Base-by-base conservation (phyloP, 30 jellyfish, hydroid and myxozoan species). In the Aurelia aurita region DNA sequence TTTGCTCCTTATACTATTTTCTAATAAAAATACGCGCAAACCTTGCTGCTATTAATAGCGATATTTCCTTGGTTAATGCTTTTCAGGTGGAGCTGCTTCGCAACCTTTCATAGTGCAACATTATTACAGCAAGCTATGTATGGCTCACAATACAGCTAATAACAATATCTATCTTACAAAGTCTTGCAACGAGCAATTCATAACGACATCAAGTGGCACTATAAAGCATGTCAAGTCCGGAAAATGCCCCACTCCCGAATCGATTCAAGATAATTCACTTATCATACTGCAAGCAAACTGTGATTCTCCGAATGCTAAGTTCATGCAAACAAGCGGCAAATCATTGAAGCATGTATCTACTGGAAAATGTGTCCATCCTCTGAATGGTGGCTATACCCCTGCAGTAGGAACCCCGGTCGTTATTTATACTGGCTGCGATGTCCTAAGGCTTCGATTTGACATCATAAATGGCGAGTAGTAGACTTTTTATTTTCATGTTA, bases 281-380 rank as follows among this genome's bases (percentile, higher is more conserved):
- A 25, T 74, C 1, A 46, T 53, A 45, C 75, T 74, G 67, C 86
- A 74, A 35, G 26, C 86, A 12, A 64, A 47, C 14, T 74, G 86
- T 57, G 47, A 34, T 39, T 74, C 86, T 21, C 55, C 70, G 14
- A 67, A 81, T 58, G 35, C 71, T 6, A 45, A 59, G 77, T 80
- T 51, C 58, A 16, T 53, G 0, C 73, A 28, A 25, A 81, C 85
- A 11, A 23, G 44, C n/a, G 13, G 68, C 19, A 68, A 58, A 29
- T 31, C 96, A 26, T 32, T 87, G 15, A 16, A 57, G 39, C 96
- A 87, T 44, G 28, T 45, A 16, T 27, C 57, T 18, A 47, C 96
- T 1, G 74, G 73, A 54, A 77, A 67, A 31, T 87, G 96, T 62
- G 54, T 87, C 58, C 96, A 87, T 32, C 88, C 91, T 3, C 31